Conservation (phyloP, 2,797 vertebrate genomes). For the Urocyon cinereoargenteus region DNA sequence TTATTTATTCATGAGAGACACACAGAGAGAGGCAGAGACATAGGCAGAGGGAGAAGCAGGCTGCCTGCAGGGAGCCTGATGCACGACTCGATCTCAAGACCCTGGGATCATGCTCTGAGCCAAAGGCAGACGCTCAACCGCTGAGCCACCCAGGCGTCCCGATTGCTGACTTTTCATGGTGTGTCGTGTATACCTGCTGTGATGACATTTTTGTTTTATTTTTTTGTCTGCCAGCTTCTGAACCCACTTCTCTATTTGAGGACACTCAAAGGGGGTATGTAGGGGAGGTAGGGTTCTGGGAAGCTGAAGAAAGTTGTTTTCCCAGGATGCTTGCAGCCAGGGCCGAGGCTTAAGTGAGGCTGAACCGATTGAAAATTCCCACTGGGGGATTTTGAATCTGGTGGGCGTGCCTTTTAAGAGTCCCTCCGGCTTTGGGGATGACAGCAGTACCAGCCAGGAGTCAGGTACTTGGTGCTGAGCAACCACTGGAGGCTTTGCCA, state of each 20-base stretch:
- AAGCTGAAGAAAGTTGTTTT: neutral
- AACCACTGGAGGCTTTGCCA: accelerated
- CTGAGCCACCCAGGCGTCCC: too few relatives aligned
- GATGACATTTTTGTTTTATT: neutral
- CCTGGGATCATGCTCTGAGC: too few relatives aligned
- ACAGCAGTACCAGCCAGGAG: neutral
- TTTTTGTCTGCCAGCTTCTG: neutral
- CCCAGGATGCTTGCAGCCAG: neutral
- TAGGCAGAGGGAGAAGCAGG: too few relatives aligned
- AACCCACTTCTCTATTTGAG: neutral
- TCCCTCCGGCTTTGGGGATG: neutral
- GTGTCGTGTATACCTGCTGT: neutral
- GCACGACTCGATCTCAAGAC: too few relatives aligned
- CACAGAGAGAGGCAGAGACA: too few relatives aligned
- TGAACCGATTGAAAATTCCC: neutral
- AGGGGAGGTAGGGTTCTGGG: neutral
- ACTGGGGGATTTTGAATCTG: neutral
- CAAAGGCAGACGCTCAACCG: too few relatives aligned
- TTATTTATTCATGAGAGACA: too few relatives aligned
- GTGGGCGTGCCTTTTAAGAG: neutral
- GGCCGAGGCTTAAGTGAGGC: neutral
- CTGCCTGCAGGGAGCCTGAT: too few relatives aligned
- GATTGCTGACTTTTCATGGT: neutral
- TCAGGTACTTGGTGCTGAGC: neutral
- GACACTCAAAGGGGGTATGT: neutral